A percentile compares a stretch with the other conserved stretches of the same genome.
Conservation (phyloP, 2,113 vertebrate genomes). For the Passer domesticus region DNA sequence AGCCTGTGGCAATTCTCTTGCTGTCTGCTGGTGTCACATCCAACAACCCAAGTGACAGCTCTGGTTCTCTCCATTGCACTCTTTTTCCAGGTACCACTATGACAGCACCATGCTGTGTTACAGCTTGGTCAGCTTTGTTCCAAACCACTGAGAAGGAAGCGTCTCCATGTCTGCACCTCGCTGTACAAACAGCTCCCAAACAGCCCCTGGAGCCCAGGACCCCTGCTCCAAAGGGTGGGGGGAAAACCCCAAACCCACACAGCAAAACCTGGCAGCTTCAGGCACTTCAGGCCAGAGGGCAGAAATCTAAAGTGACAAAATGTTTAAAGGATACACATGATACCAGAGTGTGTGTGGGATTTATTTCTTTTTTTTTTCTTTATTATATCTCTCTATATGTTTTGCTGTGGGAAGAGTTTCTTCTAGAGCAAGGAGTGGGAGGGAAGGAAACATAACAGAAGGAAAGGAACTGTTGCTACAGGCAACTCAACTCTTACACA, state of each 20-base stretch:
- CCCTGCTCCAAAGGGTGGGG: not conserved
- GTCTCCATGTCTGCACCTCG: rapidly evolving
- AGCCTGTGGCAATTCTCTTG: not conserved
- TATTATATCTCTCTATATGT: not conserved
- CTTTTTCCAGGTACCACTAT: constrained; percentile 26
- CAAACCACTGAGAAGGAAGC: not conserved
- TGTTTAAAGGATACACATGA: not conserved
- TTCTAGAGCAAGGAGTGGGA: not conserved
- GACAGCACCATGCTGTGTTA: constrained; percentile 40
- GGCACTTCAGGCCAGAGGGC: not conserved
- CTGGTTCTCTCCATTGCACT: not conserved
- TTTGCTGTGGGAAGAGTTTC: not conserved
- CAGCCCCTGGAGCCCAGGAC: not conserved
- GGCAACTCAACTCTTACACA: constrained; percentile 31
- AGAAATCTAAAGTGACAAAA: not conserved
- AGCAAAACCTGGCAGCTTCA: not conserved
- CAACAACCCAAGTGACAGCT: not conserved
- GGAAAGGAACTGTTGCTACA: constrained; percentile 21
- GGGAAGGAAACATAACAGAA: not conserved
- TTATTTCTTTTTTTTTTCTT: not conserved
- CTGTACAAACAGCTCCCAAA: not conserved
- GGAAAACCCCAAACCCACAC: rapidly evolving
- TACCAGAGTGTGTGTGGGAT: not conserved
- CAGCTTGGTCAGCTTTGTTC: not conserved
- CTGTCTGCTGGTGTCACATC: not conserved